Base-by-base conservation (phyloP, 2,113 vertebrate genomes). In the Cnemophilus loriae region DNA sequence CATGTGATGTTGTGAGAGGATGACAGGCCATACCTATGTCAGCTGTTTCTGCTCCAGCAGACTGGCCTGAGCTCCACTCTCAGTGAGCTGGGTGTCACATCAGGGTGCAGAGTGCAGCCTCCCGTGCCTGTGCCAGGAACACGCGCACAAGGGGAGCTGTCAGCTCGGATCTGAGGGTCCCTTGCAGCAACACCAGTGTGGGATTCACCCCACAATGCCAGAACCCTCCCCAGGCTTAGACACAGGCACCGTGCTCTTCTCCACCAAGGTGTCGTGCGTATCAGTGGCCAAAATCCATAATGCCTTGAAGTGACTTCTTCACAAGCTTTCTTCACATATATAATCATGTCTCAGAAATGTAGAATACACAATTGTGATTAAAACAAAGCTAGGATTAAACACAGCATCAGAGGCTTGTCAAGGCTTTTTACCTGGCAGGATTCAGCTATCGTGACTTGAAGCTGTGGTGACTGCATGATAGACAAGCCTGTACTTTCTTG, bases 381-480 rank as follows among this genome's bases (percentile, higher is more conserved):
- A 91, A 96, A 93, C 50, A 80, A 93, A 79, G 39, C 30, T 20
- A 14, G 46, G 50, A 85, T 69, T 93, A 91, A 91, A 67, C 53
- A 87, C 9, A 90, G 50, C 2, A 28, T 49, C 61, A 67, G 65
- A 95, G 28, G 46, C 52, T 91, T 89, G 94, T 28, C 74, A 82
- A 80, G 35, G 50, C 63, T 32, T 85, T 87, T 73, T 24, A 70
- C 71, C 39, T 74, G 76, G 16, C 17, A 74, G 60, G 47, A 74
- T 76, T 88, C 87, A 93, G 87, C 42, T 77, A 5, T 41, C 1
- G 2, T 74, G 47, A 49, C 80, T 80, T 41, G 90, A 84, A 91
- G 87, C 75, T 78, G 57, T 27, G 56, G 85, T 67, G 82, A 91
- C 60, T 35, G 71, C 10, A 42, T 37, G 68, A 93, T 0, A 94